Evolutionary conservation across 2,797 vertebrate species (phyloP).

Genomic region (Gymnothorax reevesii): DNA sequence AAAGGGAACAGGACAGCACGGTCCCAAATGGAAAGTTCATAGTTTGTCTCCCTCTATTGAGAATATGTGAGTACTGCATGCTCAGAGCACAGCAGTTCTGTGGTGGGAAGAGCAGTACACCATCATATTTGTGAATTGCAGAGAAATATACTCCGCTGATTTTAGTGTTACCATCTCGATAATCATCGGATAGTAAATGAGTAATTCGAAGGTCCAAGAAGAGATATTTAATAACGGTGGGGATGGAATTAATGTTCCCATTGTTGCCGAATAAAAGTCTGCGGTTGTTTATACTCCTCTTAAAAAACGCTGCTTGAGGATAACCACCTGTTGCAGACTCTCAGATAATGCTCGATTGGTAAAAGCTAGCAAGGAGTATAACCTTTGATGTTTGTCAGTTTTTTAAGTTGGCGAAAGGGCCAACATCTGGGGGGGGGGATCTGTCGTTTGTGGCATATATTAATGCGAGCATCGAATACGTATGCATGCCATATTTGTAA

Average conservation of each 20-base stretch:
- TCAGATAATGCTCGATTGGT: not conserved
- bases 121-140: not conserved
- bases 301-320: not conserved
- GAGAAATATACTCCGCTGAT: not conserved
- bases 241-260: not conserved
- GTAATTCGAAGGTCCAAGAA: not conserved
- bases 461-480: no score
- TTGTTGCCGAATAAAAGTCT: not conserved
- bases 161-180: not conserved
- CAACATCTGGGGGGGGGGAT: no score
- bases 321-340: not conserved
- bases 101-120: not conserved
- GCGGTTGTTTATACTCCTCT: not conserved
- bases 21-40: not conserved
- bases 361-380: not conserved
- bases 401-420: no score
- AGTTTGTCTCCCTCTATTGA: not conserved
- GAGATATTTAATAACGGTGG: not conserved
- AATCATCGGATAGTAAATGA: not conserved
- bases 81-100: not conserved
- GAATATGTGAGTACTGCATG: not conserved
- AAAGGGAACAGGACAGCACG: no score
- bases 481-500: no score
- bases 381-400: not conserved
- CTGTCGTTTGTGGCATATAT: no score